Base-by-base conservation (phyloP, 2,113 vertebrate genomes). In the Scartelaos histophorus region DNA sequence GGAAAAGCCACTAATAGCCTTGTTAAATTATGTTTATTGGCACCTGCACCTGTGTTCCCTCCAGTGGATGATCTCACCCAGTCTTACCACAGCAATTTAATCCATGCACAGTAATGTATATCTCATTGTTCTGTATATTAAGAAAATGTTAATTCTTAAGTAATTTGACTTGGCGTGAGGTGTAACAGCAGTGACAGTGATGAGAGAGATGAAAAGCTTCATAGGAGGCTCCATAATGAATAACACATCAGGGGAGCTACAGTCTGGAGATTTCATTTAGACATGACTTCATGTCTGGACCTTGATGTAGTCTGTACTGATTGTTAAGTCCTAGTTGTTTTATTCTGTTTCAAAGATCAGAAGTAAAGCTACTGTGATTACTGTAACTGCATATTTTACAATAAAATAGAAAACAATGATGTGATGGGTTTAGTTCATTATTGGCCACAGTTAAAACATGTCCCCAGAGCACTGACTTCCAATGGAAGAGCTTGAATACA, bases 221-320 rank as follows among this genome's bases (percentile, higher is more conserved):
- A 76, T 73, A 70, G 85, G 77, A 81, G 71, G 75, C 68, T 74
- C 13, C 60, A 85, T 62, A 76, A 73, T 85, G 73, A 87, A 87
- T 73, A 79, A 83, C 79, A 71, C 86, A 84, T 79, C 78, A 69
- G 85, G 88, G 86, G 56, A 80, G 69, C 76, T 81, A 82, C 80
- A 78, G 78, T 80, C 67, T 38, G 73, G 58, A 81, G 65, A 81
- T 65, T 79, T 56, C 56, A 57, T 29, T 69, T 13, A 51, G 17
- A 43, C 34, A 38, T 35, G 61, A 86, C 69, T 74, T 74, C 34
- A 69, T 80, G 67, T 75, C 47, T 51, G 71, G 64, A 80, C 54
- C 38, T 25, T 53, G 19, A n/a, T 54, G 47, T 19, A 6, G 16
- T 17, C 47, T 51, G 46, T 15, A 47, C 49, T 51, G 7, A 21